Base-by-base conservation (phyloP, 2,888 invertebrate genomes). In the Yponomeuta plumbellus region DNA sequence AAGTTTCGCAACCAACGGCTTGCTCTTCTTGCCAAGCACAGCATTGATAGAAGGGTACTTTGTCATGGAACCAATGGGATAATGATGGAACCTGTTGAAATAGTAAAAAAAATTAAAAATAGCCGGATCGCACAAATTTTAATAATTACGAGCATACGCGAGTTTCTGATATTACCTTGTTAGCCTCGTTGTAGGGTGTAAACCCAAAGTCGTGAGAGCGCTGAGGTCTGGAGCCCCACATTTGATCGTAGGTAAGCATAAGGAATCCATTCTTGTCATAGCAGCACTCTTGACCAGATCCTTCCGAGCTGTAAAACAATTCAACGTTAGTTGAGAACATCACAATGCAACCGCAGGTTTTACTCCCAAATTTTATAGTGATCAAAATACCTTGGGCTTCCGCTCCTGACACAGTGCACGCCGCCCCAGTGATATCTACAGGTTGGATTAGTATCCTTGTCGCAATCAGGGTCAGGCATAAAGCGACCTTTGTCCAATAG, bases 221-320 rank as follows among this genome's bases (percentile, higher is more conserved):
- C 65, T 94, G 93, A 0, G 97, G 97, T 65, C 95, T 92, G 0
- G 98, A 98, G 2, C 98, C 98, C 95, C 97, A 97, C 92, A 96
- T 96, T 77, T 98, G 97, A 84, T 99, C 99, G 73, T 97, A 97
- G 0, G 98, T 97, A 84, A 98, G 92, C 96, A 98, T 97, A 23
- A 99, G 92, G 84, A 94, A 97, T 2, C 96, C 95, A 74, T 97
- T 96, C 78, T 96, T 96, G 82, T 98, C 98, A 81, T 99, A 99
- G 81, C 99, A 99, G 76, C 99, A 99, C 79, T 99, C 98, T 79
- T 99, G 99, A 66, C 98, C 99, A 1, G 97, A 95, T 39, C 98
- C 98, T 84, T 97, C 96, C 68, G 95, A 83, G 69, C 97, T 97
- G 75, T 20, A 10, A 63, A 44, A 8, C 13, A 63, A 44, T 20